Evolutionary conservation across 1,140 invertebrate genomes (phyloP), one percentile per base, ranked within the genome.

Genomic region (Andricus grossulariae): DNA sequence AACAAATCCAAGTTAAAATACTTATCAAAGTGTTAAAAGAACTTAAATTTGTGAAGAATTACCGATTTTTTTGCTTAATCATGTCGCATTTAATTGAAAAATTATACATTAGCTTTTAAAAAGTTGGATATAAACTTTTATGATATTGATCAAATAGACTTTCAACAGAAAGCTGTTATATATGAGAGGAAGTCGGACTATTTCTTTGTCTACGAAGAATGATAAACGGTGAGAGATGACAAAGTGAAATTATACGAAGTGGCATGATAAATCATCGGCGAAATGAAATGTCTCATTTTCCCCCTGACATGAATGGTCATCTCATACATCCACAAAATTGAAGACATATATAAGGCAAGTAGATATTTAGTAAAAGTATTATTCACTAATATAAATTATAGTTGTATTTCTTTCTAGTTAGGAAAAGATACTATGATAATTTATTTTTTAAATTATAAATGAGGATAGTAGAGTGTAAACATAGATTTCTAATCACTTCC

Each of bases 151-250:
- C 32, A 66, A n/a, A 66, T 66, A 66, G 39, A 39, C 3, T 66
- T 66, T 66, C 25, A n/a, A 4, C 32, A 39, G 15, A 39, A 66
- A 32, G 60, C 45, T 39, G 32, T n/a, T 32, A 66, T 66, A 15
- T 66, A 66, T 66, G 60, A 66, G 60, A 16, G 60, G 60, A 66
- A 66, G 60, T 66, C 60, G 45, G 60, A 66, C 60, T n/a, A 39
- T 66, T 66, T 66, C n/a, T 66, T 25, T 66, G 15, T 66, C 39
- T 45, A 45, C 39, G 60, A 66, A 66, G 60, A 25, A 66, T 66
- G 60, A 66, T 66, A 66, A 66, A 45, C 32, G 60, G 60, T 32
- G 60, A 13, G 60, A 66, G 60, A 66, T 66, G 60, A 66, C 13
- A 39, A 39, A 66, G 25, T 66, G 60, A 66, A 66, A 66, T 66